A percentile compares a stretch with the other conserved stretches of the same genome.
Evolutionary conservation across 1,140 invertebrate species (phyloP).

Genomic region (Batillaria attramentaria): DNA sequence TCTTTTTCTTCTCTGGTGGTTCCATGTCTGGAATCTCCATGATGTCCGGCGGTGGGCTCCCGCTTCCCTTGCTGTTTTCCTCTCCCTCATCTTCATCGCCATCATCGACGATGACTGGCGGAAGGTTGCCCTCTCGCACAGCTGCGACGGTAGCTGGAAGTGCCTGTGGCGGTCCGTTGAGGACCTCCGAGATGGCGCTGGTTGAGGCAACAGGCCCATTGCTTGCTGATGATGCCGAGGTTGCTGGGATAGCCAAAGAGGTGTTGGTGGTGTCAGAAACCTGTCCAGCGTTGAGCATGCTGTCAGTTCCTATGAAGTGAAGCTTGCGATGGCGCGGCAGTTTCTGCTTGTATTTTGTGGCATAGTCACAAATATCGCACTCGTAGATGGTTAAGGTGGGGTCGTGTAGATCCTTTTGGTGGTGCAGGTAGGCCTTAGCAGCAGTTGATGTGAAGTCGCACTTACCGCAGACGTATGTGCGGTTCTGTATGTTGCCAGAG

Average conservation of each 20-base stretch:
- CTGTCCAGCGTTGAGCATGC: background rate
- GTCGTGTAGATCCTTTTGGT: conserved; percentile 57
- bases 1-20: conserved; percentile 59
- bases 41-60: background rate
- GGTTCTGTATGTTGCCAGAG: conserved; percentile 61
- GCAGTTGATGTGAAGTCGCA: conserved; percentile 58
- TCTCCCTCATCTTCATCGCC: conserved; percentile 52
- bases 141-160: conserved; percentile 48
- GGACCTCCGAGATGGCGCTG: background rate
- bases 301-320: conserved; percentile 57
- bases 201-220: background rate
- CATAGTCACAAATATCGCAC: conserved; percentile 66
- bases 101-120: conserved; percentile 41
- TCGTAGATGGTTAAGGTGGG: conserved; percentile 59
- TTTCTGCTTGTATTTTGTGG: conserved; percentile 66
- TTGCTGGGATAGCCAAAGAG: background rate
- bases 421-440: conserved; percentile 59
- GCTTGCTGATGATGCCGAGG: background rate
- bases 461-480: conserved; percentile 58
- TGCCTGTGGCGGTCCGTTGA: background rate
- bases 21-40: conserved; percentile 19
- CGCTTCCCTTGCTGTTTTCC: background rate
- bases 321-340: conserved; percentile 62
- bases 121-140: conserved; percentile 26
- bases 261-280: background rate